Percentiles rank a stretch among this genome's conserved stretches.
These are phyloP conservation scores for Magallana ariakensis DNA, from an alignment of 1,140 invertebrate species.

Conservation along the genomic window DNA sequence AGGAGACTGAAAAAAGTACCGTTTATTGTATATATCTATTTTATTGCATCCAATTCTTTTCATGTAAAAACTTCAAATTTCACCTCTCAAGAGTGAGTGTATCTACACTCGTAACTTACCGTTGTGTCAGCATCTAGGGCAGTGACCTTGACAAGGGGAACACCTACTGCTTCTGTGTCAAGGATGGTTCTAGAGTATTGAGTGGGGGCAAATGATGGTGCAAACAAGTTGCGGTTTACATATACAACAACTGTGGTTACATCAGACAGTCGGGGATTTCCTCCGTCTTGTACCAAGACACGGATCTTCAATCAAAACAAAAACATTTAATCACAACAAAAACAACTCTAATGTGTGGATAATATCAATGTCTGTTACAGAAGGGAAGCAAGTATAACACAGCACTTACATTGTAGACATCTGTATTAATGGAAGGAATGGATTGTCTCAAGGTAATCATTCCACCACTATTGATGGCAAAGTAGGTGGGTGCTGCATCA, in stretches of 20 bases:
- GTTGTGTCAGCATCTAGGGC: constrained; percentile 66
- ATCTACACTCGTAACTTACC: constrained; percentile 52
- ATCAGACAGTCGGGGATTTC: constrained; percentile 62
- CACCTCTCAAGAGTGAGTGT: too few relatives aligned
- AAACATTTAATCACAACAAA: too few relatives aligned
- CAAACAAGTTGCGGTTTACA: constrained; percentile 65
- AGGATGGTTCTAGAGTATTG: constrained; percentile 61
- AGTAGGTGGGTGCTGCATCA: constrained; percentile 78
- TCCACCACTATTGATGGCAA: constrained; percentile 87
- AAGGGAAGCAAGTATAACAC: too few relatives aligned
- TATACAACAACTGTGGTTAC: constrained; percentile 62
- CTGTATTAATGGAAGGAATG: constrained; percentile 48
- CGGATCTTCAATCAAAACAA: constrained; percentile 48
- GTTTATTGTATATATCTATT: too few relatives aligned
- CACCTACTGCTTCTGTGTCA: constrained; percentile 60
- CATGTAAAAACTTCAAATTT: too few relatives aligned
- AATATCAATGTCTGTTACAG: too few relatives aligned
- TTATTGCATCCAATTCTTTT: too few relatives aligned
- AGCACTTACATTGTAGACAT: constrained; percentile 59
- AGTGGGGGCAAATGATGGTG: constrained; percentile 58
- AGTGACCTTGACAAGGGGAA: constrained; percentile 56
- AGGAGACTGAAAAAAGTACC: constrained; percentile 52
- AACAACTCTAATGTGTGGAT: too few relatives aligned
- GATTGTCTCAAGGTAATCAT: constrained; percentile 52
- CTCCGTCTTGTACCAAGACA: constrained; percentile 63